phyloP scores from a whole-genome alignment of 2,113 vertebrate genomes.

The Oncorhynchus kisutch region DNA sequence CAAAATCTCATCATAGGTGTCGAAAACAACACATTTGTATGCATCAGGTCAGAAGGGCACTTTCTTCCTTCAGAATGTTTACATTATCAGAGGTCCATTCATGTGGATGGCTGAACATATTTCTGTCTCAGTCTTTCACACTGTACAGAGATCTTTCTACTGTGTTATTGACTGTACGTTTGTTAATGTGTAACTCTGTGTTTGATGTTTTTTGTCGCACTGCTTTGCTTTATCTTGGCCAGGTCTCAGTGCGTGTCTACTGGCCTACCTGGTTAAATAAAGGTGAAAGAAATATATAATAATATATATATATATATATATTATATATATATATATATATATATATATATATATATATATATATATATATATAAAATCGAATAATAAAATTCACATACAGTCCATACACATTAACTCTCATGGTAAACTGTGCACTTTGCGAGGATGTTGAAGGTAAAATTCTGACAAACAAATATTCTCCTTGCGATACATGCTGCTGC shows the following conservation, averaged over 20 bases:
- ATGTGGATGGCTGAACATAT: background rate
- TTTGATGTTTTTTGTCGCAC: too few relatives aligned
- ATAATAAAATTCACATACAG: background rate
- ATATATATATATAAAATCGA: too few relatives aligned
- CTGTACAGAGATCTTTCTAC: too few relatives aligned
- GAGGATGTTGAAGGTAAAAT: slow-evolving; percentile 2
- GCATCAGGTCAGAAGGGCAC: background rate
- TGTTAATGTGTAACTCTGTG: too few relatives aligned
- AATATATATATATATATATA: too few relatives aligned
- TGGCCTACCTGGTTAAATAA: too few relatives aligned
- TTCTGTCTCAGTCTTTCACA: background rate
- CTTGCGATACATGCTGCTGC: slow-evolving; percentile 8
- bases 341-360: too few relatives aligned
- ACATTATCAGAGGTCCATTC: background rate
- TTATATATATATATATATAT: too few relatives aligned
- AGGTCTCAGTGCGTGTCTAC: too few relatives aligned
- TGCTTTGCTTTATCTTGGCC: too few relatives aligned
- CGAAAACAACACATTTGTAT: slow-evolving; percentile 47
- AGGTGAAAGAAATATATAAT: too few relatives aligned
- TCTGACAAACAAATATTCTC: slow-evolving; percentile 10
- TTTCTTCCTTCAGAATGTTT: background rate
- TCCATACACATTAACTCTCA: slow-evolving; percentile 6
- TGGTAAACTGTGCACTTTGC: background rate
- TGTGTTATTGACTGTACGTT: too few relatives aligned
- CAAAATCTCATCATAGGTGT: slow-evolving; percentile 54